Conservation (phyloP, 1,140 invertebrate genomes). For the Polypedilum pembai region DNA sequence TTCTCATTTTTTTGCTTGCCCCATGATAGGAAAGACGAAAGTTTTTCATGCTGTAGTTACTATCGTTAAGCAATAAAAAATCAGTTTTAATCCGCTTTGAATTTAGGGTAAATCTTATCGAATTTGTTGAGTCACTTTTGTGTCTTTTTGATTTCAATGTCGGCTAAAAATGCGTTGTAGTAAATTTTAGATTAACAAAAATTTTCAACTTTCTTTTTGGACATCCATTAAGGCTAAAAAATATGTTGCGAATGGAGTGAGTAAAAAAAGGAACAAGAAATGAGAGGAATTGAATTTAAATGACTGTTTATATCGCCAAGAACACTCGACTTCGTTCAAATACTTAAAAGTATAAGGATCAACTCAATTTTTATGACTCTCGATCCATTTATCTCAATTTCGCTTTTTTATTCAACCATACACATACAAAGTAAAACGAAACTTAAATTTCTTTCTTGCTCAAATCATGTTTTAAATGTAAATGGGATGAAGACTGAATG, state of each 20-base stretch:
- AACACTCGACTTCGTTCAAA: neutral
- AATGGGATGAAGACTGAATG: too few species aligned
- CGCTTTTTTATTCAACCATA: neutral
- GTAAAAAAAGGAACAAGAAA: neutral
- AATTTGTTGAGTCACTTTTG: too few species aligned
- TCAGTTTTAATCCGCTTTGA: neutral
- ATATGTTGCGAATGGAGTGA: too few species aligned
- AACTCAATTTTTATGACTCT: constrained; percentile 22
- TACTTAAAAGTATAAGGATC: constrained; percentile 20
- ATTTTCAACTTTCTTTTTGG: too few species aligned
- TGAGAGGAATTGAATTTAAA: constrained; percentile 23
- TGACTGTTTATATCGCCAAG: constrained; percentile 20
- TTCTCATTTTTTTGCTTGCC: neutral
- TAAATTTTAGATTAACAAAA: too few species aligned
- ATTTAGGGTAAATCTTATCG: neutral
- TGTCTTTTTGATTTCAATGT: too few species aligned
- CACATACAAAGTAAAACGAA: neutral
- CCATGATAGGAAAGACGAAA: neutral
- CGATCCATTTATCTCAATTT: constrained; percentile 22
- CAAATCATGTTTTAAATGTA: too few species aligned
- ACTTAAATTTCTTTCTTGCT: neutral
- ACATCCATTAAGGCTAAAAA: too few species aligned
- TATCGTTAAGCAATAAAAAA: neutral
- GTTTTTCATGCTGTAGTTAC: neutral
- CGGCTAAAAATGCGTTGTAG: too few species aligned